Percentiles rank a stretch among this genome's conserved stretches.
These are phyloP conservation scores for Tanytarsus gracilentus DNA, from an alignment of 2,888 invertebrate species.

Conservation along the genomic window DNA sequence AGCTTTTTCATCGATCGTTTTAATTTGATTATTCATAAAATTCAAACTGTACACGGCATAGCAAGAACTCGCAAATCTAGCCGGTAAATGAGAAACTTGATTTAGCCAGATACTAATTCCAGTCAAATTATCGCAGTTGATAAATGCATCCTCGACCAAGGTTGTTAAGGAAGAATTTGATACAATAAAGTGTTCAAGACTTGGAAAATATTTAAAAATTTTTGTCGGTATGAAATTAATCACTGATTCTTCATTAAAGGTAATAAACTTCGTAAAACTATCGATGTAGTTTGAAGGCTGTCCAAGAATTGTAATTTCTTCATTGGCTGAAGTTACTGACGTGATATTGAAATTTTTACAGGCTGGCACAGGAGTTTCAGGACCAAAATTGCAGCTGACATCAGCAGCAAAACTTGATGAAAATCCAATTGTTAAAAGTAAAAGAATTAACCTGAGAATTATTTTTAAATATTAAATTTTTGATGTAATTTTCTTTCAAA, in stretches of 20 bases:
- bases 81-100: too few species aligned
- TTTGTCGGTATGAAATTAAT: neutral
- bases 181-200: neutral
- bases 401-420: too few species aligned
- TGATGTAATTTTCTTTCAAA: too few species aligned
- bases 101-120: neutral
- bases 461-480: too few species aligned
- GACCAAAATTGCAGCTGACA: neutral
- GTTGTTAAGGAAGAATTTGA: neutral
- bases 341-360: neutral
- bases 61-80: neutral
- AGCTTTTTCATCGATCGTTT: neutral
- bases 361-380: neutral
- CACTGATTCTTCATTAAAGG: neutral
- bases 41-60: neutral
- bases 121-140: neutral
- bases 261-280: neutral
- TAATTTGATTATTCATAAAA: neutral
- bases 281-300: neutral
- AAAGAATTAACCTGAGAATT: too few species aligned
- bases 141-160: neutral
- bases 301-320: neutral
- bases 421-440: too few species aligned
- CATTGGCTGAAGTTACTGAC: neutral
- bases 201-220: neutral